Percentiles rank a stretch among this genome's conserved stretches.
Conservation (phyloP, 2,113 vertebrate species). For the Lethenteron reissneri region DNA sequence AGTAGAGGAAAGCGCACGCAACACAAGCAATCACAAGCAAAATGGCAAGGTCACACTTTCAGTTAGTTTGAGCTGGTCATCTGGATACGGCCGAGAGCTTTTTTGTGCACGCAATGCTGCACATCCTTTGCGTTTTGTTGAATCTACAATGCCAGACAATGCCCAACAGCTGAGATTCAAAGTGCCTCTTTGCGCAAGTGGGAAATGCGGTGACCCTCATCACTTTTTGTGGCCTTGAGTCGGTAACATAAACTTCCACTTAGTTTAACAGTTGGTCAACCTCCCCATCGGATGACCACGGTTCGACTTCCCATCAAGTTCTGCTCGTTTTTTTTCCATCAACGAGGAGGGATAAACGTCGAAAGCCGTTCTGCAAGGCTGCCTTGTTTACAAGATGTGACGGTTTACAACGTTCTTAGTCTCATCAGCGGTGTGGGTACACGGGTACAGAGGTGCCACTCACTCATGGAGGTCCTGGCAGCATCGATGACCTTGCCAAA, state of each 20-base stretch:
- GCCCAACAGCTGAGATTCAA: neutral
- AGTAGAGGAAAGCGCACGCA: neutral
- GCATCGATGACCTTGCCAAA: conserved; percentile 11
- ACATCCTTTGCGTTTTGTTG: neutral
- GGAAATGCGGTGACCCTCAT: no score
- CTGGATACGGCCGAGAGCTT: neutral
- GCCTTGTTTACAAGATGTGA: neutral
- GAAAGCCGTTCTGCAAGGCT: neutral
- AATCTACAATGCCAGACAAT: neutral
- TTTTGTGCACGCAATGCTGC: neutral
- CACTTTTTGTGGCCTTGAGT: no score
- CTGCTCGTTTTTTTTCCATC: conserved; percentile 5
- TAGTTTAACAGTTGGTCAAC: no score
- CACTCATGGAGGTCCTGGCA: conserved; percentile 8
- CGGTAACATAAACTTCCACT: no score
- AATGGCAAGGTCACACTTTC: neutral
- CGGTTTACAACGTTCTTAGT: neutral
- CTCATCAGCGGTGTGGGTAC: neutral
- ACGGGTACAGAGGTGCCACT: conserved; percentile 1
- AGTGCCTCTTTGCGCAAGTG: no score
- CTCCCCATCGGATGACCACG: neutral
- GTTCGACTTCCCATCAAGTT: conserved; percentile 5
- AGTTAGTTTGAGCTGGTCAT: neutral
- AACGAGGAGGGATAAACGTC: neutral
- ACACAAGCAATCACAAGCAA: neutral